Evolutionary conservation across 2,888 invertebrate species (phyloP).

Genomic region (Cryptus armator): DNA sequence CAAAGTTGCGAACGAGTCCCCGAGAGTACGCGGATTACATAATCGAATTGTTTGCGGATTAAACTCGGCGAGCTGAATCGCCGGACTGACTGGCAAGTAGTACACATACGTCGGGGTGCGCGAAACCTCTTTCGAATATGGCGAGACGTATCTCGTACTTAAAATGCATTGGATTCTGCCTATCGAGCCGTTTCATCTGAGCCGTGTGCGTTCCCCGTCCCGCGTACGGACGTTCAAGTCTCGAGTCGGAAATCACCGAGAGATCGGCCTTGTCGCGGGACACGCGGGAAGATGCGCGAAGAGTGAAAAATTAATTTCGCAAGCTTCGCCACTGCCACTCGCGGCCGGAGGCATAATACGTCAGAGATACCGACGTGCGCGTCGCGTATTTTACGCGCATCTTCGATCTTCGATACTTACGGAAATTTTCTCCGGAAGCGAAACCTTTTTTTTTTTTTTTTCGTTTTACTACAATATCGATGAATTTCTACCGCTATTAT

Average conservation of each 20-base stretch:
- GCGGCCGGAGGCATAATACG: conserved; percentile 5
- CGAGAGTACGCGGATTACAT: not conserved
- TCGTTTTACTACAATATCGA: too few relatives aligned
- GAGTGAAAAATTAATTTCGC: conserved; percentile 57
- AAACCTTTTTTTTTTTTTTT: too few relatives aligned
- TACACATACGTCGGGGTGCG: not conserved
- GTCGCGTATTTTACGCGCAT: too few relatives aligned
- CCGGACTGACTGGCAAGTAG: conserved; percentile 18
- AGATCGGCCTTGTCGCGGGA: conserved; percentile 23
- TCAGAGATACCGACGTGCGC: too few relatives aligned
- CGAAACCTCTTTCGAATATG: conserved; percentile 24
- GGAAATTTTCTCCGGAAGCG: too few relatives aligned
- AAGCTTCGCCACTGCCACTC: conserved; percentile 18
- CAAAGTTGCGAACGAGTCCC: conserved; percentile 19
- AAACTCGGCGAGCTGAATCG: conserved; percentile 49
- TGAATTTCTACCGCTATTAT: not conserved
- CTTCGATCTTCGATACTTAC: too few relatives aligned
- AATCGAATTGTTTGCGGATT: conserved; percentile 36
- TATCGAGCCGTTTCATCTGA: conserved; percentile 81
- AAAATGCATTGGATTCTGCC: conserved; percentile 83
- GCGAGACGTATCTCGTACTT: conserved; percentile 76
- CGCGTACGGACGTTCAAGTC: conserved; percentile 33
- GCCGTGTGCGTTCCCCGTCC: conserved; percentile 58
- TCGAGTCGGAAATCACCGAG: conserved; percentile 54
- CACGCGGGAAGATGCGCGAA: conserved; percentile 7